Evolutionary conservation across 53 echinoderm and acorn worm genomes (phyloP).

Genomic region (Astropecten irregularis): DNA sequence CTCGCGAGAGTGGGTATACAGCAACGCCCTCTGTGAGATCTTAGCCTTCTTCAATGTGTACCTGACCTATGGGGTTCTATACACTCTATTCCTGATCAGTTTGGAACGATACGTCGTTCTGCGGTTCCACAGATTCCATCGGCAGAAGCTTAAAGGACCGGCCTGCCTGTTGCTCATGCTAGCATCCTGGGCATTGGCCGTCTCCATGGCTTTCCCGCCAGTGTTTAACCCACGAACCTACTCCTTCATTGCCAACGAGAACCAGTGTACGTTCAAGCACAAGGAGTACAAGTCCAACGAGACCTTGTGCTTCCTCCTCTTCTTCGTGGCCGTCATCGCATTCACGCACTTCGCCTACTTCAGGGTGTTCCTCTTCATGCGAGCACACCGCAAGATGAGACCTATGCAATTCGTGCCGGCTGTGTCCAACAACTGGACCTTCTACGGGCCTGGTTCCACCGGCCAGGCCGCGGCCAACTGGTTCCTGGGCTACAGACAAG

Average conservation of each 20-base stretch:
- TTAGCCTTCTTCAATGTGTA: slow-evolving; percentile 94
- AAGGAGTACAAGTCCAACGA: slow-evolving; percentile 70
- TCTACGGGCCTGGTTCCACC: slow-evolving; percentile 96
- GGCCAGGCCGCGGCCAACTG: slow-evolving; percentile 92
- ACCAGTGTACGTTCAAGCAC: slow-evolving; percentile 87
- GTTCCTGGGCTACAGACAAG: slow-evolving; percentile 89
- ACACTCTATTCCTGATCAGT: slow-evolving; percentile 84
- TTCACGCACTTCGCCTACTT: slow-evolving; percentile 85
- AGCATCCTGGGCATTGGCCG: slow-evolving; percentile 88
- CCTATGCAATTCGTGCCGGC: slow-evolving; percentile 95
- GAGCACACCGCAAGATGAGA: slow-evolving; percentile 93
- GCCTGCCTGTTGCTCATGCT: slow-evolving; percentile 81
- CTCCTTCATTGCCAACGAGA: slow-evolving; percentile 74
- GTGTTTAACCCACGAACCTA: slow-evolving; percentile 86
- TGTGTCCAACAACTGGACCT: slow-evolving; percentile 96
- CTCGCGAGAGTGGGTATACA: slow-evolving; percentile 80
- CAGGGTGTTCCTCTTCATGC: slow-evolving; percentile 92
- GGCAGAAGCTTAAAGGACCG: slow-evolving; percentile 86
- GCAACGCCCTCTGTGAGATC: slow-evolving; percentile 89
- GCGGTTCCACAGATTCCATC: slow-evolving; percentile 90
- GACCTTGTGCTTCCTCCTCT: slow-evolving; percentile 80
- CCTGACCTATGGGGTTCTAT: slow-evolving; percentile 86
- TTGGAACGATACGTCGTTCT: slow-evolving; percentile 92
- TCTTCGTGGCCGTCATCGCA: slow-evolving; percentile 80
- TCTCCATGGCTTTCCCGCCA: slow-evolving; percentile 96